Evolutionary conservation across 1,140 invertebrate species (phyloP), one percentile per base, ranked within the genome.

Genomic region (Camponotus vicinus): DNA sequence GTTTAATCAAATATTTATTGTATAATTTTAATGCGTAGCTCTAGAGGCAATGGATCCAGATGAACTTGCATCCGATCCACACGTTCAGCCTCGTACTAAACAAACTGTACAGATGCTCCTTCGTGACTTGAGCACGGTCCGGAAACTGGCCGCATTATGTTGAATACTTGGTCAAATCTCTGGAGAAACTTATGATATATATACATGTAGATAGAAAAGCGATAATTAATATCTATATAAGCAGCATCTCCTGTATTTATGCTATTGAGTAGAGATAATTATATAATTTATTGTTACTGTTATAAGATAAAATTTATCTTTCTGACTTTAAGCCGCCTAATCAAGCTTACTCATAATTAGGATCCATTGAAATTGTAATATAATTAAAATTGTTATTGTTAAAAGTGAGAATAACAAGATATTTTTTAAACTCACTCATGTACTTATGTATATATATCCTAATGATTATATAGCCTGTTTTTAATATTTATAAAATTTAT

Each of bases 21-120:
- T 21, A 52, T 78, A 21, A 21, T n/a, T 84, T 75, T 76, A 86
- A 45, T 80, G 87, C 87, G 9, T 80, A 95, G 94, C 91, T 75
- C 77, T 96, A 67, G 96, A 96, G 91, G 91, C 94, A 37, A 94
- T 94, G 90, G 94, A 95, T 88, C 87, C 92, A 18, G 92, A 93
- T 45, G 87, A 93, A 85, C 87, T 90, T 42, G 85, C 80, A 75
- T 93, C 94, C 49, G 90, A 89, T 77, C 91, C 92, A 57, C 94
- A 94, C 49, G 86, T 94, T 37, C 94, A 95, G 85, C 93, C 95
- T 6, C 93, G 92, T 73, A 95, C 94, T 0, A 96, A 96, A 76
- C 95, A 96, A 91, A 96, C 96, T 0, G 88, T 96, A 37, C 95
- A 96, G 85, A 96, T 96, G 96, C 89, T 96, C 45, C 88, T 96